Evolutionary conservation across 1,140 invertebrate species (phyloP), one percentile per base, ranked within the genome.

Genomic region (Drosophila gunungcola): DNA sequence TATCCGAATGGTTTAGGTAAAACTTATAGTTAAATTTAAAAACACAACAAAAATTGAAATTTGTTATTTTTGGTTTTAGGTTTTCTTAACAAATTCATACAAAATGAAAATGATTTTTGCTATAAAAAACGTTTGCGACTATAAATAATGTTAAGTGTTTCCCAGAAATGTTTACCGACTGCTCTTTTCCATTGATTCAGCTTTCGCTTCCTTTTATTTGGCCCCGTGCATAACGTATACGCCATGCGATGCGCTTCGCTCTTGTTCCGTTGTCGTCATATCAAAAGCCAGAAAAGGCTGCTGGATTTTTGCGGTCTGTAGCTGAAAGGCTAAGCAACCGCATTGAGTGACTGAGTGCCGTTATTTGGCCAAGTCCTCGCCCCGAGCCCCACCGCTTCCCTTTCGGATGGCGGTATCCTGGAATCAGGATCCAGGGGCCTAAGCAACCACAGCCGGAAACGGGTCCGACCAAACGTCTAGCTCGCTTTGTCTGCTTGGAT

Each of bases 251-350:
- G 56, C 79, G 51, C 42, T 25, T 21, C 42, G 51, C 42, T 54
- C 63, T 21, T 51, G 43, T 13, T 57, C 64, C 51, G 67, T 51
- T 70, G 60, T 78, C 67, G 73, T 77, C 73, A 82, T 78, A 81
- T 82, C 73, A 73, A 82, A 81, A 82, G 79, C 57, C 79, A 78
- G 74, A 56, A 70, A 82, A 82, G 79, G 79, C 73, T 78, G 79
- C 62, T 78, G 79, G 80, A 82, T 82, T 82, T 82, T 74, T 82
- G 74, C 62, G 79, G 69, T 75, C 58, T 78, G 68, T 54, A 64
- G 68, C 80, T 83, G 79, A 78, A 81, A 78, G 74, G 79, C 79
- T 78, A 77, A 78, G 75, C 69, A 70, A 70, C 67, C 67, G 78
- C 78, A 80, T 55, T 61, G 72, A 46, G 57, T 70, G 67, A 70